Conservation (phyloP, 1,140 invertebrate species). For the Chironomus striatipennis region DNA sequence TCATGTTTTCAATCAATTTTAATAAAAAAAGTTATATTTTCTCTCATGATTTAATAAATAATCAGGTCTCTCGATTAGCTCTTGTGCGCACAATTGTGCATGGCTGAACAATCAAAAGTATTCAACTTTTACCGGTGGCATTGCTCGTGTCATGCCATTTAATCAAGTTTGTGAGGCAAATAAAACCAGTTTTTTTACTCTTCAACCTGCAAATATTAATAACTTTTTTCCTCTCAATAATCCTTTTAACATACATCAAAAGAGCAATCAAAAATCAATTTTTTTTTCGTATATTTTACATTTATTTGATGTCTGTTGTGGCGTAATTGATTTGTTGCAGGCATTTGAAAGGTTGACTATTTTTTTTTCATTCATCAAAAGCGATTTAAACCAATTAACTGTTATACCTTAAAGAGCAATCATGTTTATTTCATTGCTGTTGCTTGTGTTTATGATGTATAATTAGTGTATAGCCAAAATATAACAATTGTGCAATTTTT, state of each 20-base stretch:
- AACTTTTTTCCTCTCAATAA: conserved; percentile 6
- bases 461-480: too few relatives aligned
- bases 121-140: not conserved
- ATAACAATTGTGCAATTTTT: too few relatives aligned
- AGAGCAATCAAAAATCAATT: conserved; percentile 23
- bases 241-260: conserved; percentile 21
- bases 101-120: conserved; percentile 6
- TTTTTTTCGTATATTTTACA: conserved; percentile 4
- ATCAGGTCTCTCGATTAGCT: not conserved
- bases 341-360: conserved; percentile 5
- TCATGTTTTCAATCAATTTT: too few relatives aligned
- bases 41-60: too few relatives aligned
- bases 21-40: too few relatives aligned
- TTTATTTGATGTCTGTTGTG: not conserved
- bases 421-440: too few relatives aligned
- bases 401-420: too few relatives aligned
- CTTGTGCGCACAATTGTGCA: not conserved
- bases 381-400: too few relatives aligned
- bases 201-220: conserved; percentile 2
- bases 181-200: conserved; percentile 15
- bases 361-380: not conserved
- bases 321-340: conserved; percentile 17
- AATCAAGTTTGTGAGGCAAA: not conserved
- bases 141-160: conserved; percentile 1
- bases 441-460: too few relatives aligned